Base-by-base conservation (phyloP, 2,888 invertebrate genomes). In the Chloromyia formosa region DNA sequence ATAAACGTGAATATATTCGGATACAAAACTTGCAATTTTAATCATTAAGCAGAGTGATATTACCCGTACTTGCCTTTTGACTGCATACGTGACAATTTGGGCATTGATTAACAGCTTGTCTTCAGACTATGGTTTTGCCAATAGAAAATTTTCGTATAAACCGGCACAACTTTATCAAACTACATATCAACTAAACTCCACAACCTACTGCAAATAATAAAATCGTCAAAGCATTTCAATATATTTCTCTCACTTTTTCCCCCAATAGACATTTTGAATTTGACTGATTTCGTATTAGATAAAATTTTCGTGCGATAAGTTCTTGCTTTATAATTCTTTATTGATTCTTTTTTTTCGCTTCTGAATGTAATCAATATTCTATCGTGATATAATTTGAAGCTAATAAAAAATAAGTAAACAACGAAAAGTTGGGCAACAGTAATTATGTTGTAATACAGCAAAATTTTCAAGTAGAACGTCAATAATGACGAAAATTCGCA, bases 261-360 rank as follows among this genome's bases (percentile, higher is more conserved):
- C 10, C 18, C 23, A 53, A 54, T 35, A 27, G 71, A 71, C 71
- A 40, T 16, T 5, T 58, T 56, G 20, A 71, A 35, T 58, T 40
- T 56, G 71, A 56, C 49, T 58, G 71, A 56, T 40, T 71, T 58
- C 40, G 58, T 56, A 1, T 27, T 54, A 23, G 53, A 68, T 40
- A 71, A 71, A 71, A 71, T 71, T 56, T 54, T 54, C 16, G 54
- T 69, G 69, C 27, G 27, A 35, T 49, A 68, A 66, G 53, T 12
- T 54, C 20, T n/a, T 20, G 71, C 7, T 35, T 35, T 35, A 27
- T 56, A 71, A 40, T 22, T 27, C 3, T 42, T 64, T 18, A n/a
- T 12, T 61, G n/a, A n/a, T 35, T 61, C 16, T 58, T 20, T n/a
- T n/a, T n/a, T n/a, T n/a, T n/a, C n/a, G n/a, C n/a, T n/a, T n/a